phyloP scores from a whole-genome alignment of 2,113 vertebrate genomes.

The Cervus canadensis region DNA sequence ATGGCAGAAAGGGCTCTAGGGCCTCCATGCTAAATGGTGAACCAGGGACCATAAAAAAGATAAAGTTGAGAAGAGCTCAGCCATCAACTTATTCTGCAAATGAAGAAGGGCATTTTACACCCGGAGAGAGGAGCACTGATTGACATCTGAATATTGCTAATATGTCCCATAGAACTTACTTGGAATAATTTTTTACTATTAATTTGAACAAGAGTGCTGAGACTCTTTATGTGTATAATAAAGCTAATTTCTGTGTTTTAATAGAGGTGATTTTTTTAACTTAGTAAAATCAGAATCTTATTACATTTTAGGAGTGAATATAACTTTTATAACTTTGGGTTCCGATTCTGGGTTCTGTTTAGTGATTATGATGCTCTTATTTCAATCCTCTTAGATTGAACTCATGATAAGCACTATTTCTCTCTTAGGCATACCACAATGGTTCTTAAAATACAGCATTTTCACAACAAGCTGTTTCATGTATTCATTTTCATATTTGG shows the following conservation, averaged over 20 bases:
- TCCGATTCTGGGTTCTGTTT: constrained; percentile 43
- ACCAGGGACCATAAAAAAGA: not conserved
- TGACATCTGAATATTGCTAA: not conserved
- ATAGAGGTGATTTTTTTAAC: constrained; percentile 35
- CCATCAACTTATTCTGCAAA: not conserved
- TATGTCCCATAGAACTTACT: constrained; percentile 29
- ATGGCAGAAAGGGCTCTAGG: not conserved
- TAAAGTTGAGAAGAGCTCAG: not conserved
- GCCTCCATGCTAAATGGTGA: not conserved
- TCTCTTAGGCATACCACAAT: not conserved
- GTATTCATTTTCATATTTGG: not conserved
- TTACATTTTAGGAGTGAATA: constrained; percentile 39
- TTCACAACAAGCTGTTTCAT: not conserved
- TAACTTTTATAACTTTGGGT: constrained; percentile 45
- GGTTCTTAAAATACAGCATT: not conserved
- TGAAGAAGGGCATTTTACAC: not conserved
- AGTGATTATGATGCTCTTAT: constrained; percentile 32
- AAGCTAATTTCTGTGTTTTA: constrained; percentile 53
- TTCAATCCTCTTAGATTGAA: not conserved
- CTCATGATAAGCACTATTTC: constrained; percentile 9
- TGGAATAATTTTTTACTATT: constrained; percentile 48
- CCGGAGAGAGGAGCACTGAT: not conserved
- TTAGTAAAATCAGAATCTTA: constrained; percentile 58
- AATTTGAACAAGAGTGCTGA: constrained; percentile 45
- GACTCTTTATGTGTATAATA: constrained; percentile 18